Conservation (phyloP, 2,888 invertebrate species). For the Sminthurinus aureus region DNA sequence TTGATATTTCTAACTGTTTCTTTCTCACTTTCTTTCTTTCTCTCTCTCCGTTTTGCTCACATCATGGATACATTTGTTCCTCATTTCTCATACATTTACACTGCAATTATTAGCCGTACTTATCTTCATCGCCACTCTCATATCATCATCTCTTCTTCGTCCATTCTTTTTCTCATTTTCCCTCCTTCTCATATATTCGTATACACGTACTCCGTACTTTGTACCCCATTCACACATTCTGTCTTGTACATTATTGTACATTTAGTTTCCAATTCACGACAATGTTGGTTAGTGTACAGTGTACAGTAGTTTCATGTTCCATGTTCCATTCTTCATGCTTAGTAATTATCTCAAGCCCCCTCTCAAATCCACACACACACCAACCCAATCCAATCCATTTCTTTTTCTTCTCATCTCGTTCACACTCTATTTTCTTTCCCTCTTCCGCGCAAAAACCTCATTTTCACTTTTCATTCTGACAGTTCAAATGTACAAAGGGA, state of each 20-base stretch:
- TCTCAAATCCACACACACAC: too few relatives aligned
- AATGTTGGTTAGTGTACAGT: too few relatives aligned
- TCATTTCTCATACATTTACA: slow-evolving; percentile 29
- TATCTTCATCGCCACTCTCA: background rate
- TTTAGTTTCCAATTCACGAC: too few relatives aligned
- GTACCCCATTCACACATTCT: background rate
- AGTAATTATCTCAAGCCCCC: too few relatives aligned
- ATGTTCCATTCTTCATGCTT: too few relatives aligned
- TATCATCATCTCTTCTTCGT: background rate
- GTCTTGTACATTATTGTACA: too few relatives aligned
- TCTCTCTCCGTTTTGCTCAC: background rate
- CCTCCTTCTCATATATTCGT: slow-evolving; percentile 14
- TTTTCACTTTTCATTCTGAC: slow-evolving; percentile 42
- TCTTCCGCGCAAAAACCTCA: slow-evolving; percentile 32
- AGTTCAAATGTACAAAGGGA: slow-evolving; percentile 10
- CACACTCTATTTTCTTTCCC: slow-evolving; percentile 19
- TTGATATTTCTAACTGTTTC: background rate
- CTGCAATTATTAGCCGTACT: slow-evolving; percentile 35
- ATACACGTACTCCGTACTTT: slow-evolving; percentile 11
- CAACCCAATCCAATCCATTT: too few relatives aligned
- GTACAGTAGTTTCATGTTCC: too few relatives aligned
- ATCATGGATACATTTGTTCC: slow-evolving; percentile 4
- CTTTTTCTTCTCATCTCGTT: background rate
- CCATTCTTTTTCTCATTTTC: background rate
- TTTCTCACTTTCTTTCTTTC: background rate